Base-by-base conservation (phyloP, 2,113 vertebrate genomes). In the Paralichthys olivaceus region DNA sequence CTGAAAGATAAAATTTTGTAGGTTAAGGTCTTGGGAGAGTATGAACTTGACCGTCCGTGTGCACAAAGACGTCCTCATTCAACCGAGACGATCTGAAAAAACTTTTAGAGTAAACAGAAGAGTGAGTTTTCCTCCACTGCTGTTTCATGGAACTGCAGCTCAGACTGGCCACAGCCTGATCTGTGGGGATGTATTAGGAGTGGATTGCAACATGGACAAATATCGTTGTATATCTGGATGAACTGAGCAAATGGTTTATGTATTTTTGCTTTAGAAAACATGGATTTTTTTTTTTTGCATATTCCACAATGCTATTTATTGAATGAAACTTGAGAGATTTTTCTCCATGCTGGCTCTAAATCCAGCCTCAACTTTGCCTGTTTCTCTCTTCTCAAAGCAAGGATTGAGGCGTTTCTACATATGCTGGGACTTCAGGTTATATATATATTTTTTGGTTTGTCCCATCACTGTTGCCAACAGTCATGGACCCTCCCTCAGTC, bases 281-380 rank as follows among this genome's bases (percentile, higher is more conserved):
- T 40, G 4, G 5, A 25, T 62, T 77, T 85, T 86, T 32, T 43
- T 65, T 76, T 85, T 85, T 84, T 72, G 63, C 90, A 86, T 89
- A 89, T 91, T 92, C 80, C 84, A 88, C 78, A 57, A 77, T 83
- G 83, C 90, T 93, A 91, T 93, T 93, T 94, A 92, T 94, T 91
- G 76, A 85, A 84, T 72, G 75, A 85, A 75, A 86, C 85, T 91
- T 92, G 88, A 93, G 90, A 91, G 89, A 92, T 90, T 81, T 91
- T 85, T 92, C 88, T 92, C 92, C 89, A 89, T 89, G 87, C 79
- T 87, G 85, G 91, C 89, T 85, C 81, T 58, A 75, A 15, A 84
- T 69, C 74, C 79, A 65, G 87, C 65, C 75, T 84, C 85, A 72
- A 73, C 75, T 87, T 89, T 86, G 86, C 87, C 86, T 88, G 80